Base-by-base conservation (phyloP, 2,797 vertebrate species). In the Presbytis comata region DNA sequence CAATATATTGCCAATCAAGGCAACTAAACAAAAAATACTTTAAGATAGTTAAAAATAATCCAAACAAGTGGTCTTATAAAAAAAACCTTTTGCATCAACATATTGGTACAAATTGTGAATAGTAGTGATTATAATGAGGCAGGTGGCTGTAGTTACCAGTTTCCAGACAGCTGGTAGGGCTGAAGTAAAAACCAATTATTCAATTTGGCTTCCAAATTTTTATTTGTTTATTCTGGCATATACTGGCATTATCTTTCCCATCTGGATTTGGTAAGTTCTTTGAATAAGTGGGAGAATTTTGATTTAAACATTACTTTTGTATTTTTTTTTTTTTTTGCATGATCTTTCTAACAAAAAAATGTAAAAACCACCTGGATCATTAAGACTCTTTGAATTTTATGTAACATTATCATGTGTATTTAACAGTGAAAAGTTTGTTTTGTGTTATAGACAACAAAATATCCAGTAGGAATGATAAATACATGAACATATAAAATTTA, bases 111-210 rank as follows among this genome's bases (percentile, higher is more conserved):
- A 17, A 1, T 93, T 93, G 78, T 96, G 91, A 97, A 91, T 84
- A 17, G 19, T 59, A 89, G 94, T 97, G 97, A 98, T 97, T 83
- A 46, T 94, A 96, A 97, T 95, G 89, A 95, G 97, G 97, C 98
- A 98, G 98, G 97, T 98, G 98, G 95, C 95, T 83, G 96, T 93
- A 82, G 75, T 85, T 95, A 89, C 92, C 84, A 93, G 93, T 98
- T 98, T 98, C 80, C 98, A 98, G 96, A 96, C 98, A 98, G 96
- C 97, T 99, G 98, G 89, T 96, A 97, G 82, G 83, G 91, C 61
- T 97, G 95, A 97, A 79, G 46, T 92, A 82, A 97, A 96, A 90
- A 98, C 81, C 92, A 98, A 98, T 96, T 97, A 95, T 97, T 97
- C 81, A 92, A 26, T 90, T 97, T 97, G 95, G 85, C 78, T 79